Conservation (phyloP, 1,140 invertebrate genomes). For the Drosophila bipectinata region DNA sequence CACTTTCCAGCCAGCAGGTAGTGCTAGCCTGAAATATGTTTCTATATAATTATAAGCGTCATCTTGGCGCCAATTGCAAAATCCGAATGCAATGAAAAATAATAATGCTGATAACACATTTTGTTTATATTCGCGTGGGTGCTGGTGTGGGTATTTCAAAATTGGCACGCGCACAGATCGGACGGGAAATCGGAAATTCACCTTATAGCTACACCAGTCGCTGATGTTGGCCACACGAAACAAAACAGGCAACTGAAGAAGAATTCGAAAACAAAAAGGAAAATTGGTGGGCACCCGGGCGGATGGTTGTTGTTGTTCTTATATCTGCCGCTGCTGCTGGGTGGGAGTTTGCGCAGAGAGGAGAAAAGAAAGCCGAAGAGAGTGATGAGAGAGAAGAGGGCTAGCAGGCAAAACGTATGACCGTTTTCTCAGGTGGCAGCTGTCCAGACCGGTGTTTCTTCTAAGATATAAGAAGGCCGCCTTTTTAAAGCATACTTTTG, state of each 20-base stretch:
- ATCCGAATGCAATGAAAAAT: conserved; percentile 13
- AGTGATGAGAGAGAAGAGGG: conserved; percentile 19
- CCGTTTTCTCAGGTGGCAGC: not conserved
- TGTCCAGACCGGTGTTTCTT: not conserved
- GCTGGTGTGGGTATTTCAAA: conserved; percentile 7
- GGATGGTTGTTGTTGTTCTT: conserved; percentile 20
- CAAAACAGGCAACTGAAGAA: conserved; percentile 65
- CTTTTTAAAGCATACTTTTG: not conserved
- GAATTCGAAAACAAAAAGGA: conserved; percentile 35
- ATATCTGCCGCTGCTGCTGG: not conserved
- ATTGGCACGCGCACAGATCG: conserved; percentile 50
- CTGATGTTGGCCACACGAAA: conserved; percentile 59
- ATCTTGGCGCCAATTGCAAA: conserved; percentile 57
- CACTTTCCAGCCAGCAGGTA: conserved; percentile 55
- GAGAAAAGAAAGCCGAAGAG: conserved; percentile 6
- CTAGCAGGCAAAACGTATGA: too few relatives aligned
- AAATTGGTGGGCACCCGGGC: conserved; percentile 28
- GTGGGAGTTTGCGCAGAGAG: conserved; percentile 36
- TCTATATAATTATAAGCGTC: conserved; percentile 28
- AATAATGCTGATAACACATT: conserved; percentile 54
- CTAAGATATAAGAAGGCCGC: not conserved
- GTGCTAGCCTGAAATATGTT: conserved; percentile 43
- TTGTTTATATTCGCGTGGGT: conserved; percentile 35
- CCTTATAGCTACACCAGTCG: conserved; percentile 66
- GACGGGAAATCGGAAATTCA: conserved; percentile 29